Evolutionary conservation across 2,113 vertebrate genomes (phyloP), one percentile per base, ranked within the genome.

Genomic region (Chlorodrepanis virens): DNA sequence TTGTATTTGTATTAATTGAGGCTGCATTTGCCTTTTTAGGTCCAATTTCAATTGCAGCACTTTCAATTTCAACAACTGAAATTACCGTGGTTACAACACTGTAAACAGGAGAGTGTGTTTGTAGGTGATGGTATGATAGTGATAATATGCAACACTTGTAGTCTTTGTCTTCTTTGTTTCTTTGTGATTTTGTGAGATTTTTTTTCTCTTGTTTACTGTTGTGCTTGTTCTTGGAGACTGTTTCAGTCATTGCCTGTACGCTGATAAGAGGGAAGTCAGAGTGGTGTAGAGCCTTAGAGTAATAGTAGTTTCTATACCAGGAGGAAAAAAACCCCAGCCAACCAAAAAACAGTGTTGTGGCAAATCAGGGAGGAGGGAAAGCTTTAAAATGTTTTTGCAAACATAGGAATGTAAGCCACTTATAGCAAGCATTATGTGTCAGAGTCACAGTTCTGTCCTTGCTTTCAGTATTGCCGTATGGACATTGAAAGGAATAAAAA

Each of bases 281-380:
- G 18, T 3, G 1, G 21, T 10, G 5, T 16, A 17, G 39, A 88
- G 29, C 15, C 33, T 47, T 59, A 11, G 13, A 47, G 9, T 68
- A 56, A 23, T 12, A 52, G 31, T 16, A 67, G 22, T 42, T 89
- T 70, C 29, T 45, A 5, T 37, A 37, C 18, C 31, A 27, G 11
- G 18, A 28, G 37, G 5, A 0, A 9, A 37, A 47, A 37, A 0
- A 0, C 12, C 4, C 8, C 39, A 60, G 1, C 8, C 39, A 42
- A 77, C 15, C 45, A 33, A 54, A 69, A 63, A 67, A 5, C 3
- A 24, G 3, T 33, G 21, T 19, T 49, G 12, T 49, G n/a, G 19
- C 23, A 56, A 52, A 47, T 33, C 1, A 2, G 8, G 11, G 24
- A 10, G 4, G 12, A 11, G 14, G 7, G 4, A 8, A 20, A 63